Conservation (phyloP, 2,113 vertebrate genomes). For the Ranitomeya variabilis region DNA sequence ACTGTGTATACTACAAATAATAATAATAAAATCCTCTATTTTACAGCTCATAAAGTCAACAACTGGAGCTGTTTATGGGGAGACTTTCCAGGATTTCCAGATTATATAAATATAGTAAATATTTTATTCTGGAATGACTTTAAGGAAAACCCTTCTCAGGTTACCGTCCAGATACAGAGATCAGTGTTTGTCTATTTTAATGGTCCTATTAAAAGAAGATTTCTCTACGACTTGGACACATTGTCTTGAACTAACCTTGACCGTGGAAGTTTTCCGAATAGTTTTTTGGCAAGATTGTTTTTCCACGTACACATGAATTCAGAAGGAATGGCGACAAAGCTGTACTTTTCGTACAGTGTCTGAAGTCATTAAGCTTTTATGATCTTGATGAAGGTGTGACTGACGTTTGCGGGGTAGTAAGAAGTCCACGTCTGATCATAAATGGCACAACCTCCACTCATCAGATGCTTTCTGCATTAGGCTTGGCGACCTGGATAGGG, state of each 20-base stretch:
- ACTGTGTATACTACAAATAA: neutral
- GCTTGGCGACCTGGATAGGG: neutral
- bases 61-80: neutral
- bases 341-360: slow-evolving; percentile 12
- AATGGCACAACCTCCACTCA: neutral
- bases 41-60: neutral
- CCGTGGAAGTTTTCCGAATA: neutral
- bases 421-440: neutral
- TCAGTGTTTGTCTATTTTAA: slow-evolving; percentile 21
- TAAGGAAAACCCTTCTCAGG: neutral
- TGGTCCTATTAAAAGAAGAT: slow-evolving; percentile 14
- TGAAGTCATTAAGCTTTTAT: neutral
- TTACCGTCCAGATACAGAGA: slow-evolving; percentile 20
- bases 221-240: neutral
- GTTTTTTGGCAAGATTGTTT: slow-evolving; percentile 27
- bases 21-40: neutral
- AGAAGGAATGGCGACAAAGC: slow-evolving; percentile 19
- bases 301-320: slow-evolving; percentile 37
- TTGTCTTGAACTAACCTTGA: slow-evolving; percentile 20
- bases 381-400: neutral
- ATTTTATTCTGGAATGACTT: slow-evolving; percentile 21
- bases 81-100: neutral
- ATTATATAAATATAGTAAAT: neutral
- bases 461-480: slow-evolving; percentile 31
- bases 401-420: neutral